Conservation (phyloP, 2,113 vertebrate genomes). For the Orthonyx spaldingii region DNA sequence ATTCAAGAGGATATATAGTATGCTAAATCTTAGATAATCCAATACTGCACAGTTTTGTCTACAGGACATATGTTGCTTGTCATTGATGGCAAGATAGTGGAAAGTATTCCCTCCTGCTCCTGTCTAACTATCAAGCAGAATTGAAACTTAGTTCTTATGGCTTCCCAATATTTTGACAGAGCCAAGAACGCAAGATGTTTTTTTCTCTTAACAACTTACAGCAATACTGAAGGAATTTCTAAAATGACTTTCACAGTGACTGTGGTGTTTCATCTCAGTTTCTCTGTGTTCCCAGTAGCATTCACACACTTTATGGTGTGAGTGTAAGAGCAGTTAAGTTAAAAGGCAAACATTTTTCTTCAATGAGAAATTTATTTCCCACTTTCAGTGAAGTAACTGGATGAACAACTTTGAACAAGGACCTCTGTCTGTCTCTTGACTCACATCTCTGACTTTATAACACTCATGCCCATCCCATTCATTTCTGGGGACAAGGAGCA, state of each 20-base stretch:
- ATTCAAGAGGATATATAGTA: background rate
- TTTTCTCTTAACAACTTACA: background rate
- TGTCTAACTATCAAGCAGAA: background rate
- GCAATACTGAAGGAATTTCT: background rate
- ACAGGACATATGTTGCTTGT: background rate
- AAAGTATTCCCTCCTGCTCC: background rate
- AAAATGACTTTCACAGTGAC: background rate
- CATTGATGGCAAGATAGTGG: background rate
- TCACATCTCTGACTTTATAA: background rate
- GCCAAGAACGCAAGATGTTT: background rate
- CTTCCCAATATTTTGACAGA: background rate
- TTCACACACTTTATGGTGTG: background rate
- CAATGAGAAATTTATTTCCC: background rate
- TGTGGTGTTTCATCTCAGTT: background rate
- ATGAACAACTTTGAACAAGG: background rate
- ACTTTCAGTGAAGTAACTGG: background rate
- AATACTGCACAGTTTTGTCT: background rate
- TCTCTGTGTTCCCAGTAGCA: background rate
- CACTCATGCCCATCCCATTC: background rate
- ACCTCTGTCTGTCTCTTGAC: background rate
- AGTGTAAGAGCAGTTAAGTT: background rate
- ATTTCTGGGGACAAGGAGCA: background rate
- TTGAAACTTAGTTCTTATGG: background rate
- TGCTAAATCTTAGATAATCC: background rate
- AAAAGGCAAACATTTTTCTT: conserved; percentile 14